phyloP scores from a whole-genome alignment of 2,797 vertebrate genomes.

The Centropyge bicolor region DNA sequence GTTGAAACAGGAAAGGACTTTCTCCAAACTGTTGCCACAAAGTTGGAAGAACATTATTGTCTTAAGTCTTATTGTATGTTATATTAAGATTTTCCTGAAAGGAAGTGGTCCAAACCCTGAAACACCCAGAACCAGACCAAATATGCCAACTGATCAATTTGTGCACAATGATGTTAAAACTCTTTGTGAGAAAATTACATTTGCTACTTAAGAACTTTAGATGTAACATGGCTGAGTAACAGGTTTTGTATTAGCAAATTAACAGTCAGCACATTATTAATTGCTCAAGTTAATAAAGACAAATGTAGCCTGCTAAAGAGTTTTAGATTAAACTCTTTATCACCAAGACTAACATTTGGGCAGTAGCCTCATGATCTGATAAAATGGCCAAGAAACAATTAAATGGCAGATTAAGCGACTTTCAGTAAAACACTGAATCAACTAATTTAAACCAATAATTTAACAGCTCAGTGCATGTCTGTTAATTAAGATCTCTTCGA shows the following conservation, averaged over 20 bases:
- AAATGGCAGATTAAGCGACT: slow-evolving; percentile 50
- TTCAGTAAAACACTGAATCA: slow-evolving; percentile 37
- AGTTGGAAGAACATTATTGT: too few relatives aligned
- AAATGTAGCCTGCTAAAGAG: slow-evolving; percentile 18
- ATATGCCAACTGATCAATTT: background rate
- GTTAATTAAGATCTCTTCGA: background rate
- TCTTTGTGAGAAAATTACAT: slow-evolving; percentile 1
- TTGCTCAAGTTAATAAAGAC: slow-evolving; percentile 21
- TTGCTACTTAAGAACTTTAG: background rate
- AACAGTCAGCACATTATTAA: slow-evolving; percentile 19
- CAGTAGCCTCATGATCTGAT: slow-evolving; percentile 26
- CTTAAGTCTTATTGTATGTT: too few relatives aligned
- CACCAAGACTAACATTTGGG: slow-evolving; percentile 18
- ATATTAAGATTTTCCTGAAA: background rate
- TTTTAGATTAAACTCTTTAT: slow-evolving; percentile 41
- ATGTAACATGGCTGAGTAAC: slow-evolving; percentile 1
- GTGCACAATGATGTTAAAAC: background rate
- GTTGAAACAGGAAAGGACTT: background rate
- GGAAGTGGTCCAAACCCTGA: background rate
- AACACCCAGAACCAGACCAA: background rate
- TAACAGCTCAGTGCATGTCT: slow-evolving; percentile 24
- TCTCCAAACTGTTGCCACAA: background rate
- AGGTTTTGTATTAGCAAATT: background rate
- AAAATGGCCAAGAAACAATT: slow-evolving; percentile 43
- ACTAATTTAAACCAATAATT: slow-evolving; percentile 11